phyloP scores from a whole-genome alignment of 2,888 invertebrate species.

The Drosophila diplacantha region DNA sequence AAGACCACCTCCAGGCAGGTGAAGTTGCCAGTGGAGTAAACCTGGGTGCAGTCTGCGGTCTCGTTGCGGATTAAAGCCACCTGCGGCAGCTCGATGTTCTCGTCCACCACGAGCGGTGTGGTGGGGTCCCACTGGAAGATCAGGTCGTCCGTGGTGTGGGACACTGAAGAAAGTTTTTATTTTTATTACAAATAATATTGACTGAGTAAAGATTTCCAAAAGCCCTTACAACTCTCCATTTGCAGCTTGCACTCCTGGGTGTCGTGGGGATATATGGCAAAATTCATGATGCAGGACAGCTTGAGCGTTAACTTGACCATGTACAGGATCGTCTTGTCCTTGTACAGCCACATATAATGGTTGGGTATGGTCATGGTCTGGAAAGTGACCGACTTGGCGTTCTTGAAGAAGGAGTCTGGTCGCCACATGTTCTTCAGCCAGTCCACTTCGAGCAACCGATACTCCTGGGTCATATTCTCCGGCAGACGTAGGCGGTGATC shows the following conservation, averaged over 20 bases:
- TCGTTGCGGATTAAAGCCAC: conserved; percentile 91
- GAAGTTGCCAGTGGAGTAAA: conserved; percentile 84
- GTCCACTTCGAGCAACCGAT: conserved; percentile 90
- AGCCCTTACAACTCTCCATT: conserved; percentile 94
- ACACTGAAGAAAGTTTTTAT: conserved; percentile 80
- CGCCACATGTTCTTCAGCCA: conserved; percentile 96
- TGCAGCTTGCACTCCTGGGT: conserved; percentile 95
- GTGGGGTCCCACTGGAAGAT: conserved; percentile 94
- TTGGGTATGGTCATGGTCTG: conserved; percentile 97
- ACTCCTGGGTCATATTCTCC: conserved; percentile 95
- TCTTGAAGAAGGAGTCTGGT: conserved; percentile 95
- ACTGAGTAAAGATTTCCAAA: too few species aligned
- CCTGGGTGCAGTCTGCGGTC: conserved; percentile 93
- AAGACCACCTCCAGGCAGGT: conserved; percentile 95
- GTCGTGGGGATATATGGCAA: conserved; percentile 95
- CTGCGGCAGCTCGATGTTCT: conserved; percentile 92
- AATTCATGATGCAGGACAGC: conserved; percentile 95
- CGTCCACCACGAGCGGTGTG: conserved; percentile 91
- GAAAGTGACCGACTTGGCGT: conserved; percentile 94
- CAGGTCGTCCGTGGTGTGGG: conserved; percentile 92
- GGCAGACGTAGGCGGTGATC: conserved; percentile 90
- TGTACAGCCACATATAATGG: conserved; percentile 94
- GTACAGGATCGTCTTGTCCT: conserved; percentile 90
- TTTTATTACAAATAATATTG: background rate
- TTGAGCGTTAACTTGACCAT: conserved; percentile 91